Evolutionary conservation across 2,888 invertebrate species (phyloP).

Genomic region (Apomyelois bistriatella): DNA sequence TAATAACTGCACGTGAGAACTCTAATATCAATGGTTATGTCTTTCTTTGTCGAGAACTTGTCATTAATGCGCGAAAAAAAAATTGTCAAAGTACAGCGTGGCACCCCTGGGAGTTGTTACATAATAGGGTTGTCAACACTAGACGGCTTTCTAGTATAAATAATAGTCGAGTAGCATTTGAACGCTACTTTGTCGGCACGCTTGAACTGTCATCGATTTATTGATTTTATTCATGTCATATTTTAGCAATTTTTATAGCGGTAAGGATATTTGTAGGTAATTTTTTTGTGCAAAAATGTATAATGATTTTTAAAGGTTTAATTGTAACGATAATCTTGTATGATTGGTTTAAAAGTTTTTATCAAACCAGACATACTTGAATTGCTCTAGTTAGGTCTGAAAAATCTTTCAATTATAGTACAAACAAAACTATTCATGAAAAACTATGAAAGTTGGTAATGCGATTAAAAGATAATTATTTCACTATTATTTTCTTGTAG

Average conservation of each 20-base stretch:
- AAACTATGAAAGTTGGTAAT: too few relatives aligned
- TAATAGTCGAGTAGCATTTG: conserved; percentile 56
- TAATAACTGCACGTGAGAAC: conserved; percentile 72
- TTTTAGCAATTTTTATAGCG: conserved; percentile 19
- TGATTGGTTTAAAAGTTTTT: not conserved
- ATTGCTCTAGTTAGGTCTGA: too few relatives aligned
- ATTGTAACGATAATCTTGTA: not conserved
- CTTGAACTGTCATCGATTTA: conserved; percentile 59
- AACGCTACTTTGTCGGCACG: conserved; percentile 67
- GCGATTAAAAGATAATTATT: too few relatives aligned
- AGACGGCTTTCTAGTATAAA: conserved; percentile 68
- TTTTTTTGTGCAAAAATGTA: not conserved
- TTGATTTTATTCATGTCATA: conserved; percentile 49
- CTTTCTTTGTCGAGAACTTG: conserved; percentile 69
- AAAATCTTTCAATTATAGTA: too few relatives aligned
- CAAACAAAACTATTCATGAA: too few relatives aligned
- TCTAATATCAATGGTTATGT: conserved; percentile 68
- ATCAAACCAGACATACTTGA: not conserved
- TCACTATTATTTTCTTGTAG: too few relatives aligned
- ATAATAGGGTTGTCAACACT: conserved; percentile 78
- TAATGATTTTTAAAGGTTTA: not conserved
- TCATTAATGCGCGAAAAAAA: conserved; percentile 67
- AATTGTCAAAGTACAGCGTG: conserved; percentile 56
- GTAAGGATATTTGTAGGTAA: conserved; percentile 16
- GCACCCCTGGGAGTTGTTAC: conserved; percentile 70